These are phyloP conservation scores for Halcyon smyrnensis DNA, from an alignment of 2,797 vertebrate genomes.

Conservation along the genomic window DNA sequence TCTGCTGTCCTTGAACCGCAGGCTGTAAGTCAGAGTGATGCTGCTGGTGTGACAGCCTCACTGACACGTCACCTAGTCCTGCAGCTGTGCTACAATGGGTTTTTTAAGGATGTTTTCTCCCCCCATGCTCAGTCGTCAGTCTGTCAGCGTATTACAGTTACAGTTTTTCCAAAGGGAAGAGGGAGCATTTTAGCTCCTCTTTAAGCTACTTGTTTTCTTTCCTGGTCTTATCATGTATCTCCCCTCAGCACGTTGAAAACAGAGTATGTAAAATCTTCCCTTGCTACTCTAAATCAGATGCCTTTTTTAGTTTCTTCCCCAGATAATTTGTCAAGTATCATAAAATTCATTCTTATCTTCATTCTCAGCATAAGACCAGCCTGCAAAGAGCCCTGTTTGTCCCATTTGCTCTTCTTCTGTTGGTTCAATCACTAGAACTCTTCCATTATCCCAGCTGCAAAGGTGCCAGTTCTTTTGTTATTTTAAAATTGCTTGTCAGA, in stretches of 20 bases:
- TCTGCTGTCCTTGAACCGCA: conserved; percentile 20
- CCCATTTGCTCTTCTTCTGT: not conserved
- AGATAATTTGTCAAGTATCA: not conserved
- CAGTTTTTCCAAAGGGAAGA: not conserved
- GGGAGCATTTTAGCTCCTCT: not conserved
- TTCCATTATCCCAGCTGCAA: not conserved
- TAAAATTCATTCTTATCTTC: not conserved
- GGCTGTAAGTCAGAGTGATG: not conserved
- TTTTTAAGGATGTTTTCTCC: not conserved
- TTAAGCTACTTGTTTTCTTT: not conserved
- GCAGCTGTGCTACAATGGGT: not conserved
- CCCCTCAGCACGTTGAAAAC: not conserved
- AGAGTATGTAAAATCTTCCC: not conserved
- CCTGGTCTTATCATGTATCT: not conserved
- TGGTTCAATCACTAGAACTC: not conserved
- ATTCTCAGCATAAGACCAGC: not conserved
- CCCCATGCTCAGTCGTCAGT: not conserved
- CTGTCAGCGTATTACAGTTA: not conserved
- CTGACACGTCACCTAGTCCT: not conserved
- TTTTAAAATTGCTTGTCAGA: not conserved
- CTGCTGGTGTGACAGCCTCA: rapidly evolving
- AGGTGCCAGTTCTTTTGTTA: not conserved
- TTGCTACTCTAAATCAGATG: not conserved
- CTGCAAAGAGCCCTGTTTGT: not conserved
- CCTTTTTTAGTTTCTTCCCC: not conserved